Base-by-base conservation (phyloP, 2,113 vertebrate genomes). In the Cettia cetti region DNA sequence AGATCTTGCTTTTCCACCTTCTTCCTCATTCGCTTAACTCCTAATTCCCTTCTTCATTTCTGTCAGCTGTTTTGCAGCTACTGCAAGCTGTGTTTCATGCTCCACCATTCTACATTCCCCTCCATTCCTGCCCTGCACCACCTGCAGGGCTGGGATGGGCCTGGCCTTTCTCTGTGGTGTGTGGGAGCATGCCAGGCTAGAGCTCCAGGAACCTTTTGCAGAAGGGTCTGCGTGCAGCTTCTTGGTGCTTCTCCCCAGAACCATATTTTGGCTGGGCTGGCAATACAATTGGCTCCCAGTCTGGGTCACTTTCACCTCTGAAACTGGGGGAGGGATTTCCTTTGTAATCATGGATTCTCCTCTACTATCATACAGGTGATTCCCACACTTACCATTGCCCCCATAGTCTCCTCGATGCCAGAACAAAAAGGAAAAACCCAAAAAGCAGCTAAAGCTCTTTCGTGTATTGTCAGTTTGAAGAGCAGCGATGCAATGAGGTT, bases 261-360 rank as follows among this genome's bases (percentile, higher is more conserved):
- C 35, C 0, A 0, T 19, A 7, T n/a, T 88, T 70, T 39, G 35
- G 3, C 47, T 45, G 35, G 31, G 16, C 49, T 70, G 26, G 35
- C 19, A 63, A 54, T 5, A 13, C 0, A 0, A 27, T 52, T 49
- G 19, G 0, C 28, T 75, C 30, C 35, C 33, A 47, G 30, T 3
- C 28, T 63, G 47, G 23, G 4, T 63, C 42, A 47, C 20, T 63
- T 57, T 70, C 8, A 30, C 21, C 33, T 75, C 30, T 30, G 61
- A 87, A 75, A 52, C 11, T 8, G 42, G 27, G 44, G 15, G 24
- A 63, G 30, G 59, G 49, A 56, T 64, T 82, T 71, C 21, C 21
- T 44, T 68, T 35, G 11, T n/a, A 54, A 68, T 42, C 19, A 15
- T 8, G 7, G 20, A 50, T 75, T 90, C 4, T 19, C 3, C 16